These are phyloP conservation scores for Thalassaphorura encarpata DNA, from an alignment of 1,140 invertebrate genomes.

Conservation along the genomic window DNA sequence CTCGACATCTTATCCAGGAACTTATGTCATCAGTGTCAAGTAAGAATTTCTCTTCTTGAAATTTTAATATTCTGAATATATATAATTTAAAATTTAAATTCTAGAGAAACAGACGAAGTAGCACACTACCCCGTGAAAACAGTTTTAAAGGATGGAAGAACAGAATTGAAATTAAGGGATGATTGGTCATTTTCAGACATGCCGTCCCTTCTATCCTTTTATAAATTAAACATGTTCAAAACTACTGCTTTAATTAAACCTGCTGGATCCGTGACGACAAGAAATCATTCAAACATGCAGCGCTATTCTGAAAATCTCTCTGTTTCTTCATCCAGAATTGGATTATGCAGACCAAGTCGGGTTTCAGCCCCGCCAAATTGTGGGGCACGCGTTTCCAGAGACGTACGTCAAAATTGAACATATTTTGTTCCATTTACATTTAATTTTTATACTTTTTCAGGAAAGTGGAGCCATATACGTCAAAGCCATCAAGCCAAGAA, in stretches of 20 bases:
- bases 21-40: conserved; percentile 28
- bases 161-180: conserved; percentile 11
- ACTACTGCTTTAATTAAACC: conserved; percentile 21
- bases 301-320: conserved; percentile 5
- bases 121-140: conserved; percentile 7
- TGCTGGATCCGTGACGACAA: conserved; percentile 5
- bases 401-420: background rate
- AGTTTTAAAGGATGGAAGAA: background rate
- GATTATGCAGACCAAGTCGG: background rate
- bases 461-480: conserved; percentile 7
- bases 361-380: conserved; percentile 11
- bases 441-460: conserved; percentile 3
- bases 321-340: background rate
- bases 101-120: conserved; percentile 8
- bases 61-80: background rate
- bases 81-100: background rate
- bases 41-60: conserved; percentile 4
- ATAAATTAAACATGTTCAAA: conserved; percentile 24
- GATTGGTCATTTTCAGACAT: conserved; percentile 19
- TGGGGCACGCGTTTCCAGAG: background rate
- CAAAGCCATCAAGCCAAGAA: conserved; percentile 15
- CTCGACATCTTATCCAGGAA: conserved; percentile 11
- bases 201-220: conserved; percentile 20
- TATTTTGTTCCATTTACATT: background rate
- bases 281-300: background rate